phyloP scores from a whole-genome alignment of 2,888 invertebrate species.

The Colostygia pectinataria region DNA sequence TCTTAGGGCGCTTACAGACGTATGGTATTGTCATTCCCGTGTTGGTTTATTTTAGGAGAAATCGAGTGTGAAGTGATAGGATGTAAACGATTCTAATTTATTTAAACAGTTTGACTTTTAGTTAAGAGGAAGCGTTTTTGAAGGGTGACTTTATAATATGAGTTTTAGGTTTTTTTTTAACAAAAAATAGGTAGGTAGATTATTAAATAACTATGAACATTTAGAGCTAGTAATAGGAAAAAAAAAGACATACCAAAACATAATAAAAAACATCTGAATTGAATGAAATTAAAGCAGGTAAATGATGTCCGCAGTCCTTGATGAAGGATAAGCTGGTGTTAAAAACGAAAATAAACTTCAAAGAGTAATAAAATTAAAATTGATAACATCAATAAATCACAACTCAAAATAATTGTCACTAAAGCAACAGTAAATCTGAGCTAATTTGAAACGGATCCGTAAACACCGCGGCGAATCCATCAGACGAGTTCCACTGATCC shows the following conservation, averaged over 20 bases:
- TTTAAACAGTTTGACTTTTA: conserved; percentile 33
- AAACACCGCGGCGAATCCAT: conserved; percentile 54
- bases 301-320: neutral
- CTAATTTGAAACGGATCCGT: conserved; percentile 79
- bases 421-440: conserved; percentile 67
- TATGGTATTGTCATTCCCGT: conserved; percentile 47
- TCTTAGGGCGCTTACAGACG: conserved; percentile 57
- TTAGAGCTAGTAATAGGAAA: too few species aligned
- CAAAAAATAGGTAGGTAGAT: too few species aligned
- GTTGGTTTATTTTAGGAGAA: conserved; percentile 56
- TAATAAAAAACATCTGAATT: too few species aligned
- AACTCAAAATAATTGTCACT: conserved; percentile 59
- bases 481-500: conserved; percentile 64
- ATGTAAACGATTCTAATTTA: conserved; percentile 58
- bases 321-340: conserved; percentile 10
- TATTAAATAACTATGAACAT: too few species aligned
- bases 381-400: conserved; percentile 53
- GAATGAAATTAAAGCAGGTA: too few species aligned
- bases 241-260: too few species aligned
- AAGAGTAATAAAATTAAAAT: conserved; percentile 16
- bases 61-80: conserved; percentile 70
- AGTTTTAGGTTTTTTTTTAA: too few species aligned
- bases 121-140: conserved; percentile 18
- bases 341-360: conserved; percentile 20
- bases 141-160: conserved; percentile 19